These are phyloP conservation scores for Trichopoda pennipes DNA, from an alignment of 2,888 invertebrate genomes.

Conservation along the genomic window DNA sequence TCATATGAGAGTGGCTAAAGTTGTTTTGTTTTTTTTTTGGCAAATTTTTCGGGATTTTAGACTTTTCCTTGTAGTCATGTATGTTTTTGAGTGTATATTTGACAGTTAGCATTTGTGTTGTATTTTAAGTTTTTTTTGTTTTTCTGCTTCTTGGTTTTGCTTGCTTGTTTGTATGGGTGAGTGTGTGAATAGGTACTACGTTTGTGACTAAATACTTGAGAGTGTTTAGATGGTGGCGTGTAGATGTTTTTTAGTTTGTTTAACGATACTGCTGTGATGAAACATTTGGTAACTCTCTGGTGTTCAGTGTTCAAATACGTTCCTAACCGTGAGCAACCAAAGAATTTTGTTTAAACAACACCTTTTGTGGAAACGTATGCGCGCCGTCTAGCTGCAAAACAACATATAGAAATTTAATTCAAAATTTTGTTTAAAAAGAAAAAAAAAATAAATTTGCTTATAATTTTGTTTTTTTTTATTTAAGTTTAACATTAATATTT, in stretches of 20 bases:
- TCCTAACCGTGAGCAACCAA: slow-evolving; percentile 79
- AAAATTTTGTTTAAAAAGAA: slow-evolving; percentile 6
- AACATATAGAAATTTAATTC: slow-evolving; percentile 22
- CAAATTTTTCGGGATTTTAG: too few relatives aligned
- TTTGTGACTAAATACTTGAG: slow-evolving; percentile 29
- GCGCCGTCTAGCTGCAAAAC: slow-evolving; percentile 69
- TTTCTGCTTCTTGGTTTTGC: too few relatives aligned
- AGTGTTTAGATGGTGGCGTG: slow-evolving; percentile 29
- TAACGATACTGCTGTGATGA: slow-evolving; percentile 54
- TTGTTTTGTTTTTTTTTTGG: too few relatives aligned
- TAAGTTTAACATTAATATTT: slow-evolving; percentile 11
- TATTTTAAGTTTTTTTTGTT: neutral
- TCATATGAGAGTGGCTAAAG: neutral
- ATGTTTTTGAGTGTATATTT: slow-evolving; percentile 40
- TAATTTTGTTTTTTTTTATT: neutral
- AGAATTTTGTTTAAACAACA: slow-evolving; percentile 67
- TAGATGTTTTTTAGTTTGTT: slow-evolving; percentile 37
- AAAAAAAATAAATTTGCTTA: slow-evolving; percentile 15
- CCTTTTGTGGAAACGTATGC: slow-evolving; percentile 73
- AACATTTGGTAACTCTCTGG: slow-evolving; percentile 68
- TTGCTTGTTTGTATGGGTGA: slow-evolving; percentile 10
- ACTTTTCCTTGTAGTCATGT: neutral
- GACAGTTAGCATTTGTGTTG: slow-evolving; percentile 22
- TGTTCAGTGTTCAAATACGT: slow-evolving; percentile 79
- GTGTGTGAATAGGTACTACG: neutral